Percentiles rank a stretch among this genome's conserved stretches.
Conservation (phyloP, 1,140 invertebrate species). For the Aradophagus sp. region DNA sequence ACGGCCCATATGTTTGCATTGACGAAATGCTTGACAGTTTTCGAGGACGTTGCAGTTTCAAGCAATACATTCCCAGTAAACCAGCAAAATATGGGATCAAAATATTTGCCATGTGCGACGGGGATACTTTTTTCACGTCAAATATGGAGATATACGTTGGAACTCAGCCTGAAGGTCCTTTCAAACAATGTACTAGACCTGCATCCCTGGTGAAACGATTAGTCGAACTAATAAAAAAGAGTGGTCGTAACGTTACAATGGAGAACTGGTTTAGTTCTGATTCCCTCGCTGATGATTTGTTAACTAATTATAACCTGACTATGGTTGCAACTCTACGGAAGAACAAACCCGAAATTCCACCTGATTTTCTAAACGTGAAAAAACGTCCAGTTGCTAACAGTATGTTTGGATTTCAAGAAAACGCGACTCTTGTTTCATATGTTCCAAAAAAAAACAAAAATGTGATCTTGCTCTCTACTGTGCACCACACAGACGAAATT, state of each 20-base stretch:
- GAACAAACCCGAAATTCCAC: slow-evolving; percentile 10
- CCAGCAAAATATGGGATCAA: slow-evolving; percentile 8
- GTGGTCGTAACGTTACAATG: slow-evolving; percentile 3
- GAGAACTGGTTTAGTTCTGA: slow-evolving; percentile 13
- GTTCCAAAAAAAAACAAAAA: slow-evolving; percentile 19
- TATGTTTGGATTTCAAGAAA: slow-evolving; percentile 8
- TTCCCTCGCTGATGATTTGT: slow-evolving; percentile 6
- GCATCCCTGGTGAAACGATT: background rate
- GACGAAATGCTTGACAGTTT: slow-evolving; percentile 10
- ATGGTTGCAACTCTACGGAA: slow-evolving; percentile 10
- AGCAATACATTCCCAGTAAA: slow-evolving; percentile 10
- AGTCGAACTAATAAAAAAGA: slow-evolving; percentile 4
- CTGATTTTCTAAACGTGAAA: slow-evolving; percentile 2
- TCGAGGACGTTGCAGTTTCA: slow-evolving; percentile 5
- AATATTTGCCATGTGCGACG: slow-evolving; percentile 12
- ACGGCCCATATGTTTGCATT: slow-evolving; percentile 2
- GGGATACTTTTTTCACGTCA: slow-evolving; percentile 3
- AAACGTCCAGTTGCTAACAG: background rate
- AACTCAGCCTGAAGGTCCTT: too few species aligned
- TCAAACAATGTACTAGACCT: background rate
- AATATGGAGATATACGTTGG: slow-evolving; percentile 2
- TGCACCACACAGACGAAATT: slow-evolving; percentile 2
- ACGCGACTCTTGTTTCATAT: slow-evolving; percentile 7
- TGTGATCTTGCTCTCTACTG: slow-evolving; percentile 7
- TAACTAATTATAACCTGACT: slow-evolving; percentile 7